Base-by-base conservation (phyloP, 2,888 invertebrate species). In the Cybosia mesomella region DNA sequence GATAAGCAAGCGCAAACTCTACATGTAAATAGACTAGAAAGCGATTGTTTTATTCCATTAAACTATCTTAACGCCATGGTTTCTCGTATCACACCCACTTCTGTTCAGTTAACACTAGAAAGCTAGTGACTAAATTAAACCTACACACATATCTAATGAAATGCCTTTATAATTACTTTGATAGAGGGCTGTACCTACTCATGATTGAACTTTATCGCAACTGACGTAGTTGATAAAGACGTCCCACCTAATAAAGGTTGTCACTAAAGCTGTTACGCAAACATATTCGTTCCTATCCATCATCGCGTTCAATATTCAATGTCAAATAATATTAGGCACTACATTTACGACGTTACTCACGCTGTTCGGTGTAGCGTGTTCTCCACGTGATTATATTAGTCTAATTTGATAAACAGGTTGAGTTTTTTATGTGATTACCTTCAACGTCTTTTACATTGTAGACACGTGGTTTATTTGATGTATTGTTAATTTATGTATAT, bases 221-320 rank as follows among this genome's bases (percentile, higher is more conserved):
- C n/a, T 43, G 69, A 71, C 69, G 62, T 64, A 36, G 34, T 64
- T 43, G 13, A 28, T 55, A 60, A 58, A 72, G 74, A 77, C 81
- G 77, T 55, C 67, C 74, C 54, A 67, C 54, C 61, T 68, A 43
- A 49, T 61, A 28, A 70, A 77, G 70, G 65, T 69, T 55, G 43
- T 55, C 24, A 28, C 18, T 49, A 66, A 62, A 66, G 39, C 66
- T 72, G 68, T 77, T 73, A 75, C 80, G 75, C 54, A 73, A 69
- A 18, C n/a, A 24, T 43, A 54, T 24, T 67, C 32, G 63, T 70
- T n/a, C 13, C 34, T n/a, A 39, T 28, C 49, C 58, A 73, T 73
- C 66, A 77, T 77, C 54, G 59, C 36, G n/a, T 57, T 32, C 11
- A 69, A 66, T 68, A 61, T 66, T 55, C 49, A 79, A 72, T 67